These are phyloP conservation scores for Anorthoa munda DNA, from an alignment of 2,888 invertebrate genomes.

Conservation along the genomic window DNA sequence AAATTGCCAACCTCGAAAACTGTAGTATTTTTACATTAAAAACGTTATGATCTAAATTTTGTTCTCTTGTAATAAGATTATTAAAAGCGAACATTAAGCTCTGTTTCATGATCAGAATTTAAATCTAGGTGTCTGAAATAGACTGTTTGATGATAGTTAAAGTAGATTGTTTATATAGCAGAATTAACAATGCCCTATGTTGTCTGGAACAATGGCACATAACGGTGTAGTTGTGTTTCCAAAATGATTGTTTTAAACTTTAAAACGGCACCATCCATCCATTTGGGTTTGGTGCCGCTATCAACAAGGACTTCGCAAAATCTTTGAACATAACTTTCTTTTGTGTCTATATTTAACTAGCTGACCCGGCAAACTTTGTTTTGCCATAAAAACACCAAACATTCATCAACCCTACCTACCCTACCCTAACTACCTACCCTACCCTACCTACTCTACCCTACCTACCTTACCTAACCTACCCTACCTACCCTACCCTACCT, in stretches of 20 bases:
- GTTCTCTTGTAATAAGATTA: constrained; percentile 31
- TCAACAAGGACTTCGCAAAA: no score
- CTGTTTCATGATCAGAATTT: constrained; percentile 16
- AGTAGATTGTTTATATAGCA: not conserved
- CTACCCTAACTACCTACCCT: no score
- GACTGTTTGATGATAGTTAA: not conserved
- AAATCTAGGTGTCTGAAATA: constrained; percentile 12
- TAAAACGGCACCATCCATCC: not conserved
- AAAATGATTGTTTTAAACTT: not conserved
- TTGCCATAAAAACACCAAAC: no score
- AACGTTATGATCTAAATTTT: constrained; percentile 45
- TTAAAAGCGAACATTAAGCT: constrained; percentile 19
- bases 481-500: no score
- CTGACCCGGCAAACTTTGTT: no score
- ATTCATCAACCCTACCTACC: no score
- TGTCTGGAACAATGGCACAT: not conserved
- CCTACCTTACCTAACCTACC: no score
- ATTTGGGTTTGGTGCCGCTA: not conserved
- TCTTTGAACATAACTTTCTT: no score
- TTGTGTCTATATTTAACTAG: no score
- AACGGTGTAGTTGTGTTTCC: not conserved
- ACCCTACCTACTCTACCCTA: no score
- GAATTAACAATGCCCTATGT: not conserved
- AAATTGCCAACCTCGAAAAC: constrained; percentile 20
- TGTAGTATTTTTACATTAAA: constrained; percentile 50